Conservation (phyloP, 2,113 vertebrate species). For the Hylia prasina region DNA sequence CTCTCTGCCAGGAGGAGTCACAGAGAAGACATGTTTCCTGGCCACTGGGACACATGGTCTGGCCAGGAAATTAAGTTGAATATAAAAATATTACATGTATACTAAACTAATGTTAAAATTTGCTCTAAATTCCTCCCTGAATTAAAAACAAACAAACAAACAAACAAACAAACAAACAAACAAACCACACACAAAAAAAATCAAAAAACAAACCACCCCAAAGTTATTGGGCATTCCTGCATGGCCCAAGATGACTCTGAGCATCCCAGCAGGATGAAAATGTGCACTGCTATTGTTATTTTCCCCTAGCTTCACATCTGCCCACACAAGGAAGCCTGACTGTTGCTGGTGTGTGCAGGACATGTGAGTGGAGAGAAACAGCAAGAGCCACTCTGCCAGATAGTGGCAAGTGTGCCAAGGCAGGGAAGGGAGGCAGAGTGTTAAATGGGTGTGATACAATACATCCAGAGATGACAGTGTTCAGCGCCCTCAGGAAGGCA, state of each 20-base stretch:
- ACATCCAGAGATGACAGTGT: rapidly evolving
- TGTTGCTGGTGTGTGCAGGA: not conserved
- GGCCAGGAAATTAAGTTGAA: not conserved
- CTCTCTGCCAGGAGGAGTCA: not conserved
- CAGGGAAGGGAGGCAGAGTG: not conserved
- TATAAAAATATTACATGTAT: not conserved
- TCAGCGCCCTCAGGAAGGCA: rapidly evolving
- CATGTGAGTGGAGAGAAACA: not conserved
- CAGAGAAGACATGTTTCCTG: too few relatives aligned
- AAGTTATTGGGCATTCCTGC: not conserved
- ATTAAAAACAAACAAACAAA: not conserved
- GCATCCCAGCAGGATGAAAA: not conserved
- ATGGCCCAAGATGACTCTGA: not conserved
- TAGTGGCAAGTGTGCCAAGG: not conserved
- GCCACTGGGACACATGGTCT: not conserved
- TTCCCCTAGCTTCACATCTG: not conserved
- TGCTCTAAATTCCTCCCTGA: not conserved
- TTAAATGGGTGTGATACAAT: not conserved
- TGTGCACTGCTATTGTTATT: rapidly evolving
- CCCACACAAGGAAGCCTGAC: rapidly evolving
- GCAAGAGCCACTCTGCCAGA: not conserved
- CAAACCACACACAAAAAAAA: not conserved
- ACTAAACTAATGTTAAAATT: not conserved
- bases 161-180: too few relatives aligned
- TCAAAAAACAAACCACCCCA: not conserved